phyloP scores from a whole-genome alignment of 2,113 vertebrate genomes.

The Phrynocephalus versicolor region DNA sequence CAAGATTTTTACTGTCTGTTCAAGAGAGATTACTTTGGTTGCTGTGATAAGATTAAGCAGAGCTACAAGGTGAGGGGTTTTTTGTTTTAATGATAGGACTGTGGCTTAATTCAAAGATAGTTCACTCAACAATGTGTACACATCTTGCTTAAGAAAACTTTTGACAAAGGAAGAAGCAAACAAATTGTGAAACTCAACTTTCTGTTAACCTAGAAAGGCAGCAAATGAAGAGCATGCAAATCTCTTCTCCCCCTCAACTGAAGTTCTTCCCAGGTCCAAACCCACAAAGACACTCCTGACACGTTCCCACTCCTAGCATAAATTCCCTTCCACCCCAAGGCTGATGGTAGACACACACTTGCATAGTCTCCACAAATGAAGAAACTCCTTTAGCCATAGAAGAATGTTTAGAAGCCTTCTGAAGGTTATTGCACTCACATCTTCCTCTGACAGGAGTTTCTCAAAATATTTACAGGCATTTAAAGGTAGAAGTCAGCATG shows the following conservation, averaged over 20 bases:
- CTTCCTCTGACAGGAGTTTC: neutral
- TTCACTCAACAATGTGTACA: neutral
- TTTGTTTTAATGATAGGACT: neutral
- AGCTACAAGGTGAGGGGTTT: neutral
- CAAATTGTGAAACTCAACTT: slow-evolving; percentile 5
- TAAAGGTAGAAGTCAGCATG: neutral
- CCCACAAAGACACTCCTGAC: neutral
- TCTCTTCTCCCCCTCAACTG: neutral
- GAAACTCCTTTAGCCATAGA: neutral
- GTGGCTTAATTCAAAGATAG: neutral
- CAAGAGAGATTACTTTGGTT: slow-evolving; percentile 8
- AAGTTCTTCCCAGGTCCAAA: neutral
- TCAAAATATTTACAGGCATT: neutral
- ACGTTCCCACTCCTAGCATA: neutral
- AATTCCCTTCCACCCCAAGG: neutral
- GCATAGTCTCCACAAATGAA: neutral
- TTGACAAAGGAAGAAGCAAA: neutral
- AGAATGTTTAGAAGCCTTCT: neutral
- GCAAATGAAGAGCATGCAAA: neutral
- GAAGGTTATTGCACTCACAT: neutral
- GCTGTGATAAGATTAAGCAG: slow-evolving; percentile 10
- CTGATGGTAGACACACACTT: neutral
- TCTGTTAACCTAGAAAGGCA: neutral
- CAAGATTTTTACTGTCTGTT: neutral
- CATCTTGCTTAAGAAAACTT: neutral